Percentiles rank a stretch among this genome's conserved stretches.
Evolutionary conservation across 2,797 vertebrate genomes (phyloP).

Genomic region (Peromyscus attwateri): DNA sequence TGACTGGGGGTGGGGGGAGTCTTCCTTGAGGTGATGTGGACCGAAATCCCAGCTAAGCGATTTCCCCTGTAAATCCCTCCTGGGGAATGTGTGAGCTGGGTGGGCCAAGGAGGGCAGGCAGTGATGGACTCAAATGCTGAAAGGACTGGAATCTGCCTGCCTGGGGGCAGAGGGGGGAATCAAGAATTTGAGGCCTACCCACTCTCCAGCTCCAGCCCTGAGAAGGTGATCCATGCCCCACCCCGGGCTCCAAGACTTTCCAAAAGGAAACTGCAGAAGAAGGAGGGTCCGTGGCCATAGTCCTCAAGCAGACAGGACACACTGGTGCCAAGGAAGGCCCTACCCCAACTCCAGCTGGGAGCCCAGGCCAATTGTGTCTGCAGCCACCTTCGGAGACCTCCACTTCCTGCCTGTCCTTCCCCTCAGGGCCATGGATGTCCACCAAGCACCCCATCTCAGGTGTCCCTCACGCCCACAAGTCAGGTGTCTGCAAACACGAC

Average conservation of each 20-base stretch:
- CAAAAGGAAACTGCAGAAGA: conserved; percentile 29
- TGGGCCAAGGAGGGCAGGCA: conserved; percentile 41
- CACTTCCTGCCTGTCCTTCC: background rate
- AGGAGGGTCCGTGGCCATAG: background rate
- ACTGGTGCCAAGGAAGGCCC: background rate
- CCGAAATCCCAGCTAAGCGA: background rate
- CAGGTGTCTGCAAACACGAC: background rate
- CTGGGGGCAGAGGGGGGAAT: background rate
- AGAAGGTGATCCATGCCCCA: conserved; percentile 43
- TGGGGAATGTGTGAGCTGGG: conserved; percentile 33
- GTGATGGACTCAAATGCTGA: background rate
- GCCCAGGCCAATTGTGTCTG: background rate
- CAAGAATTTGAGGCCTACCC: conserved; percentile 24
- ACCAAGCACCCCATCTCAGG: background rate
- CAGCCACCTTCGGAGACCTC: background rate
- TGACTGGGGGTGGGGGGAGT: background rate
- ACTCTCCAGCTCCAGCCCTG: background rate
- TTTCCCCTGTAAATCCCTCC: conserved; percentile 33
- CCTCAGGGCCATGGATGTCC: background rate
- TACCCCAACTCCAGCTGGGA: background rate
- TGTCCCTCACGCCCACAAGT: background rate
- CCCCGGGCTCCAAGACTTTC: background rate
- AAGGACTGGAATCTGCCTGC: conserved; percentile 51
- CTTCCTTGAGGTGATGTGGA: background rate
- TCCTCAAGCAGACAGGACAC: background rate